Conservation (phyloP, 2,888 invertebrate species). For the Hedya salicella region DNA sequence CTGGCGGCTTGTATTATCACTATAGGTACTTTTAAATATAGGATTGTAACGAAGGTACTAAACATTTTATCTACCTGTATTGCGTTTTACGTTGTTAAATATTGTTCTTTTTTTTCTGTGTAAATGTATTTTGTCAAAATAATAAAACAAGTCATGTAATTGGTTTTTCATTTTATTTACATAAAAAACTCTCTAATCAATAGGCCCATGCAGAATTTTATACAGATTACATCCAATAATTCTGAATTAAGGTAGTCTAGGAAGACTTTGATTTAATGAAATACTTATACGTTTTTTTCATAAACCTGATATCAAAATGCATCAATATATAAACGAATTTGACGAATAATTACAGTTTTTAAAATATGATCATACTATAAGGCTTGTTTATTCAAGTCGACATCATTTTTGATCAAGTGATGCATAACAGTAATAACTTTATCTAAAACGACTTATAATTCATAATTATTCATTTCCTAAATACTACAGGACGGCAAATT, state of each 20-base stretch:
- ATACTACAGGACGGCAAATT: constrained; percentile 33
- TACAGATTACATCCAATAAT: constrained; percentile 23
- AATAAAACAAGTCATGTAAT: constrained; percentile 18
- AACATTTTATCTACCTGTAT: too few relatives aligned
- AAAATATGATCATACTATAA: constrained; percentile 25
- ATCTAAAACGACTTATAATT: constrained; percentile 25
- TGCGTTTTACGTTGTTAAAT: too few relatives aligned
- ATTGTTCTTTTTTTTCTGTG: background rate
- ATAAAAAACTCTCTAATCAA: constrained; percentile 24
- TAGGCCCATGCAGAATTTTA: constrained; percentile 22
- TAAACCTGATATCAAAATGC: background rate
- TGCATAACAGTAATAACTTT: constrained; percentile 34
- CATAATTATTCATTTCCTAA: constrained; percentile 24
- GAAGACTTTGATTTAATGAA: constrained; percentile 33
- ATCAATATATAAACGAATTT: constrained; percentile 3
- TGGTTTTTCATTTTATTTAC: constrained; percentile 35
- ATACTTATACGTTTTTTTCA: constrained; percentile 9
- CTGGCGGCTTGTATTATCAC: too few relatives aligned
- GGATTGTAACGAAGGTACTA: too few relatives aligned
- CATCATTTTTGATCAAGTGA: constrained; percentile 8
- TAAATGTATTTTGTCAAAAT: background rate
- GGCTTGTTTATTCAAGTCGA: constrained; percentile 9
- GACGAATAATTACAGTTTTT: constrained; percentile 10
- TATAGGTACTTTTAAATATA: too few relatives aligned
- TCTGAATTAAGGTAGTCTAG: constrained; percentile 8